Evolutionary conservation across 2,113 vertebrate genomes (phyloP), one percentile per base, ranked within the genome.

Genomic region (Aepyceros melampus): DNA sequence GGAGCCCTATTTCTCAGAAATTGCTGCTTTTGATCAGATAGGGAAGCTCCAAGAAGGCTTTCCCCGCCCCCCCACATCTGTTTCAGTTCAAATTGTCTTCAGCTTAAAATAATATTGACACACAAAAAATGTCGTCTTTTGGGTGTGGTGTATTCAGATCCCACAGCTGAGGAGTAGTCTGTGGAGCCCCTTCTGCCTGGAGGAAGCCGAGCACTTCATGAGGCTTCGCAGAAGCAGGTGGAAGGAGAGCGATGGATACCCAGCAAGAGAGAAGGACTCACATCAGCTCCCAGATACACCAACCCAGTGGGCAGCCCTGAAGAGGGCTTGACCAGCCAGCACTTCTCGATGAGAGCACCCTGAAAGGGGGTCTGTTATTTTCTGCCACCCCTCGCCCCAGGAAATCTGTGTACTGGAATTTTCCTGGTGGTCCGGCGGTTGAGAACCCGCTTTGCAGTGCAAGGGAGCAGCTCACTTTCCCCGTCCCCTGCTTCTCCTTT

Each of bases 41-140:
- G 53, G 53, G 53, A 85, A 60, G 55, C 36, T 31, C 55, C 55
- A 29, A 21, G 16, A 86, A 86, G 27, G 4, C n/a, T 14, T n/a
- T 9, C 19, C 0, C 2, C 5, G 25, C 6, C 11, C 0, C 8
- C 29, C 36, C 4, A 10, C 16, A 4, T 60, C 10, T 12, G 55
- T 86, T 21, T 16, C 40, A 7, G 10, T 29, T 60, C 55, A 45
- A 60, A 60, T 6, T 6, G 40, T 33, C 83, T 58, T 58, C 83
- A 85, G 25, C 8, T 60, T 45, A 45, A 21, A 60, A 31, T 45
- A 13, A 60, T 45, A 5, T 31, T 60, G 27, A 12, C 17, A 36
- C 33, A 29, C 23, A 62, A 21, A 31, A 27, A 6, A 25, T 10
- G 14, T 55, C 82, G 10, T 29, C 8, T 56, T 10, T 45, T 1